Conservation (phyloP, 2,797 vertebrate genomes). For the Limnodromus scolopaceus region DNA sequence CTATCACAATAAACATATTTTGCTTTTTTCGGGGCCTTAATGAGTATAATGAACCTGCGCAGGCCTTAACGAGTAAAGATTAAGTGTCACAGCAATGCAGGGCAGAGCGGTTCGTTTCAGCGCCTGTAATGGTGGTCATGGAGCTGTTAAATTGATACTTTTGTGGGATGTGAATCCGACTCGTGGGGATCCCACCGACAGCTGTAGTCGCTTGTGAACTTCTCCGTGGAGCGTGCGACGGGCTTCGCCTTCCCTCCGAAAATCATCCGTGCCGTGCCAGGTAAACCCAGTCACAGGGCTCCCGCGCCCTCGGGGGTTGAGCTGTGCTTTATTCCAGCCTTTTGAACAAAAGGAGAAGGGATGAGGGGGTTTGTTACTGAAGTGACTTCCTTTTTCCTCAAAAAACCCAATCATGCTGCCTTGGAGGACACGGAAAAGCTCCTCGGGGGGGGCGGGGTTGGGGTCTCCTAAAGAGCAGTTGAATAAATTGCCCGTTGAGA, state of each 20-base stretch:
- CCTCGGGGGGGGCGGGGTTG: neutral
- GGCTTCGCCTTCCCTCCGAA: neutral
- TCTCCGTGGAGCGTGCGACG: fast-evolving
- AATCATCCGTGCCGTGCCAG: neutral
- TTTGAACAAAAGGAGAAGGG: neutral
- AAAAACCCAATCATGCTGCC: neutral
- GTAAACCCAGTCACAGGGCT: fast-evolving
- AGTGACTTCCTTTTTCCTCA: neutral
- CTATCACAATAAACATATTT: neutral
- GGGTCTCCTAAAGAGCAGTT: neutral
- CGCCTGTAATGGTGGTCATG: neutral
- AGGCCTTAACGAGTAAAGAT: constrained; percentile 38
- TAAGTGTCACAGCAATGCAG: neutral
- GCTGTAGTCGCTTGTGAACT: neutral
- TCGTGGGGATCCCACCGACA: neutral
- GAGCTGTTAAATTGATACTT: neutral
- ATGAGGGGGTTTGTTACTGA: neutral
- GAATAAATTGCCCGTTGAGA: neutral
- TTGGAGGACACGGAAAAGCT: neutral
- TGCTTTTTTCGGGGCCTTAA: constrained; percentile 39
- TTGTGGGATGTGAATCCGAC: neutral
- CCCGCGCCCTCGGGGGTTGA: neutral
- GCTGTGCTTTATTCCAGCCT: neutral
- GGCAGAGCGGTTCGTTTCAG: neutral
- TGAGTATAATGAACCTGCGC: constrained; percentile 5